Base-by-base conservation (phyloP, 2,113 vertebrate genomes). In the Catharus bicknelli region DNA sequence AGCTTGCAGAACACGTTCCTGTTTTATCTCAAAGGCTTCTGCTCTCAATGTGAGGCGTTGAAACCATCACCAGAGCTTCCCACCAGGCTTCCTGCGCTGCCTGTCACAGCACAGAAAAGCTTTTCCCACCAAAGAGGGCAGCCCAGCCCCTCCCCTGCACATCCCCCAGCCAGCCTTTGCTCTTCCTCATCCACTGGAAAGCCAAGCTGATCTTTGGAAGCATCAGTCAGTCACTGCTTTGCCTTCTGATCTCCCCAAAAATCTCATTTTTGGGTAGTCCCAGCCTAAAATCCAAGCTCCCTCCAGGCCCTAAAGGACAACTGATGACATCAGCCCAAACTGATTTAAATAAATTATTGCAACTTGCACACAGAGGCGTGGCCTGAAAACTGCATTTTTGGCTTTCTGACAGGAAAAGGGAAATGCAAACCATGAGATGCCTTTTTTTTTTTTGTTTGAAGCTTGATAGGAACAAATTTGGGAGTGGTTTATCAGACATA, bases 401-500 rank as follows among this genome's bases (percentile, higher is more conserved):
- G 62, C 20, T 93, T 87, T 79, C 34, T 26, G 26, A 54, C 74
- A 83, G 90, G 70, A 95, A 87, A 55, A 34, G 69, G 62, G 51
- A 87, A 88, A 63, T n/a, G 67, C 48, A 63, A 82, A 40, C 43
- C 13, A 13, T 4, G 32, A 51, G 73, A 36, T 19, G 36, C 18
- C 9, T 81, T 62, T 76, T 36, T 62, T 67, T 42, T 48, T 73
- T 76, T 82, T n/a, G n/a, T 82, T 85, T 34, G 57, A 62, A 9
- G 17, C 64, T 58, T 4, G n/a, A 82, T 79, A 87, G 54, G 58
- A 79, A 68, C 50, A n/a, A 66, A 9, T 27, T 21, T 17, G 29
- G 87, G 90, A 79, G 74, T 48, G 73, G 66, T 70, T 93, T 75
- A 54, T 90, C 73, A 81, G 81, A 58, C 95, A 96, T 69, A 11